These are phyloP conservation scores for Typhlichthys subterraneus DNA, from an alignment of 2,797 vertebrate species.

Conservation along the genomic window DNA sequence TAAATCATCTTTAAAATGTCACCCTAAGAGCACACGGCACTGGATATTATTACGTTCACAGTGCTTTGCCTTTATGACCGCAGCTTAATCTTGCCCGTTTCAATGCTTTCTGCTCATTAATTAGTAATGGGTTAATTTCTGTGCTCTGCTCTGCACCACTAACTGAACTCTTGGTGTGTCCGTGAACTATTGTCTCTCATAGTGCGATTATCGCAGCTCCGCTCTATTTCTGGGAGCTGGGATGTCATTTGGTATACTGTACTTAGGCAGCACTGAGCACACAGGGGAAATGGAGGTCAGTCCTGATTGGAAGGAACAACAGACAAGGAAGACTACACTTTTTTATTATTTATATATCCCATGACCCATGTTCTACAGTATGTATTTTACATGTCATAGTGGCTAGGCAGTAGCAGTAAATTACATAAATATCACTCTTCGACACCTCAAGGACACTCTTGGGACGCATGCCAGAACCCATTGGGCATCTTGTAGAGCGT, in stretches of 20 bases:
- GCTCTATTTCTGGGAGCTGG: constrained; percentile 23
- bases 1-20: no score
- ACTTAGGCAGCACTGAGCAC: not conserved
- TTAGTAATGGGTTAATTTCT: constrained; percentile 49
- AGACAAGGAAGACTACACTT: not conserved
- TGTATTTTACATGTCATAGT: no score
- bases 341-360: no score
- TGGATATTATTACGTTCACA: constrained; percentile 17
- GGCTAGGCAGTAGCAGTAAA: no score
- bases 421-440: no score
- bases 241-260: constrained; percentile 42
- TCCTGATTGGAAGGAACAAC: not conserved
- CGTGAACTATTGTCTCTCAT: constrained; percentile 47
- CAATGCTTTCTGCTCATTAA: constrained; percentile 34
- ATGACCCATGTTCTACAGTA: no score
- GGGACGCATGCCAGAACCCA: no score
- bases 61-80: constrained; percentile 25
- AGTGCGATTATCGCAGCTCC: constrained; percentile 41
- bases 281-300: not conserved
- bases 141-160: constrained; percentile 35
- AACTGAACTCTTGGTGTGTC: constrained; percentile 45
- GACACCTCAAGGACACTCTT: no score
- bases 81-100: constrained; percentile 27
- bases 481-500: no score
- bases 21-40: no score